Evolutionary conservation across 2,888 invertebrate genomes (phyloP), one percentile per base, ranked within the genome.

Genomic region (Brenthis hecate): DNA sequence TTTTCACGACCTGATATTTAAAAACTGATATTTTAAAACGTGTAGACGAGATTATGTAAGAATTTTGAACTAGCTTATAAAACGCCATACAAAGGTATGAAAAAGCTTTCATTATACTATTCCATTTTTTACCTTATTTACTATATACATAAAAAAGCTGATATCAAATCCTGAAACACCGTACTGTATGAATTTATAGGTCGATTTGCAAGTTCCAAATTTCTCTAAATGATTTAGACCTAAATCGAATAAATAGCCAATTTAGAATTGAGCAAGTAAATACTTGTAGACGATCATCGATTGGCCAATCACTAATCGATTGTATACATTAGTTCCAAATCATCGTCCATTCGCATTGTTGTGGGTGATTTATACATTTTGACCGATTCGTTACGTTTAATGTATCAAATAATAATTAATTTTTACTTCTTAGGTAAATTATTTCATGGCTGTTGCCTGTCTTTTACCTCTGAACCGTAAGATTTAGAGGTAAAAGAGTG

Each of bases 241-340:
- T 61, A 53, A 61, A 63, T 64, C 57, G 63, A 68, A 58, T 54
- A 64, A 68, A 64, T 64, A 32, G 43, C 13, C 54, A 64, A 68
- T 68, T 64, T 64, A 64, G 19, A 47, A 65, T 4, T 32, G 60
- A 56, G 36, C 51, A 70, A 73, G 71, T 69, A 61, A 61, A 71
- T 72, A 67, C 19, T 19, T n/a, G n/a, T n/a, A 50, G 50, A 63
- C 23, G 55, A 56, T 71, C 71, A 73, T 76, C 72, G 71, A 75
- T 74, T 74, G 66, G 58, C 70, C 57, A 66, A 71, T 75, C 71
- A 68, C 50, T 73, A 73, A 78, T 75, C 73, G 71, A 77, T 76
- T 75, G 69, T 23, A 60, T 62, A 68, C 72, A 75, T 78, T 75
- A 71, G 72, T 72, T 72, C 66, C 72, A 70, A 69, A 74, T 71